Evolutionary conservation across 2,888 invertebrate species (phyloP).

Genomic region (Sesia apiformis): DNA sequence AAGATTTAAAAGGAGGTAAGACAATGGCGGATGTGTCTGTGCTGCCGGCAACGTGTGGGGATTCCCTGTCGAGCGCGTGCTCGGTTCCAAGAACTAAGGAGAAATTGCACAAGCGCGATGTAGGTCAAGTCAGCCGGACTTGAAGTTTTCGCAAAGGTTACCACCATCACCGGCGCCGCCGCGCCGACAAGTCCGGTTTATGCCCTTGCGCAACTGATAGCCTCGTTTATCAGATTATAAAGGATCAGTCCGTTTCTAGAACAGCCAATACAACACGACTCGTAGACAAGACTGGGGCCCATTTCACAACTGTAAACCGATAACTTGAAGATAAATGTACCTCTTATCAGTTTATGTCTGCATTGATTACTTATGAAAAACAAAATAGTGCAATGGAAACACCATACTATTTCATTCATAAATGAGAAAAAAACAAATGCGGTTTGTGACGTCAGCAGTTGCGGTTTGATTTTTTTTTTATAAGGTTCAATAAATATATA

Average conservation of each 20-base stretch:
- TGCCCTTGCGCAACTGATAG: conserved; percentile 59
- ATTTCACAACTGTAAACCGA: no score
- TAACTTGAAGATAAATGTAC: no score
- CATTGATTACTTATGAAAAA: no score
- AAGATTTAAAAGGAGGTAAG: conserved; percentile 23
- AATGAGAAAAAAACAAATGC: no score
- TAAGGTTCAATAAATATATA: no score
- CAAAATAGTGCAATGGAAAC: no score
- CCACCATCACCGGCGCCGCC: conserved; percentile 35
- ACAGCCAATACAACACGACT: conserved; percentile 1
- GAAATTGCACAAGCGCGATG: conserved; percentile 69
- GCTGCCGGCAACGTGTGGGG: conserved; percentile 30
- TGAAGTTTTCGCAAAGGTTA: conserved; percentile 70
- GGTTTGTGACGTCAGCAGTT: no score
- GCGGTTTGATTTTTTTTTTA: no score
- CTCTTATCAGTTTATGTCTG: no score
- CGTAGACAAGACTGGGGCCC: no score
- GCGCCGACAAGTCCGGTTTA: conserved; percentile 50
- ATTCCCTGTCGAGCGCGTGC: conserved; percentile 29
- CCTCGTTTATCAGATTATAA: conserved; percentile 60
- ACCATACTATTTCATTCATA: no score
- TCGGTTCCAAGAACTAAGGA: conserved; percentile 22
- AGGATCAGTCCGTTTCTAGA: conserved; percentile 27
- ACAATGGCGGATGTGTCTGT: conserved; percentile 1
- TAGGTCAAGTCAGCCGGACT: conserved; percentile 71